phyloP scores from a whole-genome alignment of 2,113 vertebrate species.

The Eulemur rufifrons region DNA sequence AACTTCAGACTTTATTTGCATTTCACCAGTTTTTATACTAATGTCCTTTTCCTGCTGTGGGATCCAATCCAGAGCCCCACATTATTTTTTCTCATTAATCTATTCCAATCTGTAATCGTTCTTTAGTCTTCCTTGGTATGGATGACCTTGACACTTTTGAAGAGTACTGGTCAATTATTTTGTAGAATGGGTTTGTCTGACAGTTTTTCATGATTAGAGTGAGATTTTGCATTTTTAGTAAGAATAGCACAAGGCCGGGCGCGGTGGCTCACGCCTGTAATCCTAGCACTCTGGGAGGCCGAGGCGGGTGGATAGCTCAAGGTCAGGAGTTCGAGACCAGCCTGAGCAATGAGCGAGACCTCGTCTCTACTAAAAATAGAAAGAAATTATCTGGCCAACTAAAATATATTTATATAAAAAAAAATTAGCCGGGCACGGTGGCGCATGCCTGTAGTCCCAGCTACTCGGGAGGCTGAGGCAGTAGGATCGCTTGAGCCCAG shows the following conservation, averaged over 20 bases:
- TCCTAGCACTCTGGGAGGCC: no score
- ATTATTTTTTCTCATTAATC: not conserved
- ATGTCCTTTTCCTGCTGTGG: not conserved
- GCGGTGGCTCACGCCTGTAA: no score
- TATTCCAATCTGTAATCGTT: not conserved
- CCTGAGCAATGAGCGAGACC: no score
- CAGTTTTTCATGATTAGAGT: not conserved
- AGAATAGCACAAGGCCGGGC: not conserved
- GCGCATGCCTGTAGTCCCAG: no score
- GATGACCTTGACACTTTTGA: not conserved
- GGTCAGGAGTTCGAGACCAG: no score
- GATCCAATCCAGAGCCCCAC: not conserved
- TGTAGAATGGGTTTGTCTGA: not conserved
- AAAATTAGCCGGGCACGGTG: no score
- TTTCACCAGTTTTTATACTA: not conserved
- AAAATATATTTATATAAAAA: no score
- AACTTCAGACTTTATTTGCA: not conserved
- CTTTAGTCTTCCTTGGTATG: not conserved
- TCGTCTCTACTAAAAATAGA: no score
- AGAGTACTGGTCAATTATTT: not conserved
- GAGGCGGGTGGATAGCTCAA: no score
- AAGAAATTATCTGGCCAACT: no score
- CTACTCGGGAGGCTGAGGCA: no score
- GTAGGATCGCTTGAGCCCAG: no score
- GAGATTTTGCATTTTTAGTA: not conserved